Conservation (phyloP, 2,888 invertebrate genomes). For the Stenchaetothrips biformis region DNA sequence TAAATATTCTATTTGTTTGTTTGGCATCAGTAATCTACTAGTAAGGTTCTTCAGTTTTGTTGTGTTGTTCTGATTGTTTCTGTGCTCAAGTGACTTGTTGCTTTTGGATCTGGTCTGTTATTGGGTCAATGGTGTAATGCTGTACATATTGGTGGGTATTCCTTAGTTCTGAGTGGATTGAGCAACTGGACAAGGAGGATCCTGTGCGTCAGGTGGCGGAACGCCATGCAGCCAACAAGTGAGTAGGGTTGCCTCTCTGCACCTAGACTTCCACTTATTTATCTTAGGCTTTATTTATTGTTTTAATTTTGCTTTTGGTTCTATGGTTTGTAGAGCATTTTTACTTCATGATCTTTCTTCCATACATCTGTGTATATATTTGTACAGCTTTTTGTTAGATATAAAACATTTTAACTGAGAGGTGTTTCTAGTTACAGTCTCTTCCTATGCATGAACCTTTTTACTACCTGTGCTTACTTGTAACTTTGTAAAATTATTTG, state of each 20-base stretch:
- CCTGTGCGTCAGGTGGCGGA: slow-evolving; percentile 51
- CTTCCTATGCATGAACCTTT: background rate
- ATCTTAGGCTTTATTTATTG: slow-evolving; percentile 7
- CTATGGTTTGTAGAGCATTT: slow-evolving; percentile 25
- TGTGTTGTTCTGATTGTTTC: too few species aligned
- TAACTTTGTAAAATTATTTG: background rate
- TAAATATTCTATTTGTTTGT: too few species aligned
- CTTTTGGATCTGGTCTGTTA: slow-evolving; percentile 52
- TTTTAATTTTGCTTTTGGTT: slow-evolving; percentile 26
- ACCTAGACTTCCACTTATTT: too few species aligned
- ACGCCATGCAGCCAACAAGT: slow-evolving; percentile 51
- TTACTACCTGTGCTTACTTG: background rate
- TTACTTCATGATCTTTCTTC: background rate
- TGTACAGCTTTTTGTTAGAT: background rate
- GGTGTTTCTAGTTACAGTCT: background rate
- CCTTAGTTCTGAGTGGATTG: slow-evolving; percentile 37
- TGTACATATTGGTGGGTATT: slow-evolving; percentile 29
- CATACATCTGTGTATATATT: background rate
- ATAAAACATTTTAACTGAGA: background rate
- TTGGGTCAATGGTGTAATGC: background rate
- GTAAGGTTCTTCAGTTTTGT: too few species aligned
- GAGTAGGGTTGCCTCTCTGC: slow-evolving; percentile 41
- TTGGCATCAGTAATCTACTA: too few species aligned
- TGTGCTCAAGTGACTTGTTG: too few species aligned
- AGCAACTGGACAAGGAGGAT: slow-evolving; percentile 43